Base-by-base conservation (phyloP, 2,888 invertebrate species). In the Harpalus rufipes region DNA sequence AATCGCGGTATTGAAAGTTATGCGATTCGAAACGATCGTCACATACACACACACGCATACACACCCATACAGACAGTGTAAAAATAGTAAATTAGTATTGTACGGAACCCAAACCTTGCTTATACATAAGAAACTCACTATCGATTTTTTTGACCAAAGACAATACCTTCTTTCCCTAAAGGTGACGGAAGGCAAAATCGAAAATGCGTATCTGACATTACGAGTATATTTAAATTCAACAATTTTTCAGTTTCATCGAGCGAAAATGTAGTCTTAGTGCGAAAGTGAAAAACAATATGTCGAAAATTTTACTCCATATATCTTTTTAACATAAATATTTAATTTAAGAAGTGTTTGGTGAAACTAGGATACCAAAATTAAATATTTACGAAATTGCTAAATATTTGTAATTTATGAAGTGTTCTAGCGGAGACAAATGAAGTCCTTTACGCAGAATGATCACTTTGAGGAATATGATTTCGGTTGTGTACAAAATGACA, bases 351-450 rank as follows among this genome's bases (percentile, higher is more conserved):
- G 44, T 74, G 44, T 44, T 74, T 68, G 32, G 68, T 39, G 68
- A 68, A 68, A 39, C 68, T 68, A 68, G 68, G 39, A 68, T 68
- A 32, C 16, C 68, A 12, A 18, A 74, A 16, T 44, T 74, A 74
- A 74, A 74, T 74, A 74, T 74, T 74, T 74, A 74, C 51, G 41
- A 74, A 44, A 44, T 41, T 41, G 3, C 44, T 74, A 74, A 74
- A 74, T 74, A 44, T 74, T 74, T 74, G 72, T 44, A 74, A 74
- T 74, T 74, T 41, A 74, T 74, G 72, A 44, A 74, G 72, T 74
- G 72, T 44, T 68, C 14, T 41, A 44, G 18, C 18, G 18, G 14
- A 44, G 51, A 68, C 68, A 41, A 41, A 68, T 41, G 21, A 65
- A 59, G 59, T 59, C 25, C 25, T 21, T 32, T 32, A 14, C 68